Conservation (phyloP, 2,113 vertebrate species). For the Tragelaphus imberbis region DNA sequence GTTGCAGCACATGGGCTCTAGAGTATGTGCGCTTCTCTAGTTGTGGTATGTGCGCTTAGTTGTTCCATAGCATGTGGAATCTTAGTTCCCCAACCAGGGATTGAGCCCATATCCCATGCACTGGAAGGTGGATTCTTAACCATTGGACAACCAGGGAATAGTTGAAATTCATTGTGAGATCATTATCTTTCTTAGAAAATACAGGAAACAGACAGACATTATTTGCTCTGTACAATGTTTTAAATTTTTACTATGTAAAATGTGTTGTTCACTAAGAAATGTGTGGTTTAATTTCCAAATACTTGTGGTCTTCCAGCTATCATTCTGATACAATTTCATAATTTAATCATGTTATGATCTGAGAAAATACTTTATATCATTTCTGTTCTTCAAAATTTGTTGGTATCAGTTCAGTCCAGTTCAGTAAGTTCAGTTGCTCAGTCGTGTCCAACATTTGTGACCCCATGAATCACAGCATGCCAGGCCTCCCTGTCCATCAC, state of each 20-base stretch:
- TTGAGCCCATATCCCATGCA: rapidly evolving
- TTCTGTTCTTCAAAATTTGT: neutral
- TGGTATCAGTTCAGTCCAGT: neutral
- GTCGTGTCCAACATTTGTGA: neutral
- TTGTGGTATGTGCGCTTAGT: neutral
- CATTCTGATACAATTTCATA: neutral
- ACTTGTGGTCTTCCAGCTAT: neutral
- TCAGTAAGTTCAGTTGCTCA: neutral
- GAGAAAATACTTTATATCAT: neutral
- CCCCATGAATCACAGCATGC: neutral
- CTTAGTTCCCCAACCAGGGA: neutral
- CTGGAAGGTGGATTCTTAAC: neutral
- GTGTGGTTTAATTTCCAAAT: neutral
- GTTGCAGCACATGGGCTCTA: neutral
- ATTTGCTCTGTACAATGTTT: neutral
- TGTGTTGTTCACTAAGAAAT: neutral
- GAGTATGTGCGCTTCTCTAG: neutral
- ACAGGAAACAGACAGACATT: neutral
- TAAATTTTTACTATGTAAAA: neutral
- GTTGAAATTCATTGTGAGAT: neutral
- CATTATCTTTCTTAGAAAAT: neutral
- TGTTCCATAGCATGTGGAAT: neutral
- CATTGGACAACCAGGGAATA: neutral
- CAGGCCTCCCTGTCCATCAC: neutral
- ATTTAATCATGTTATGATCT: neutral